Evolutionary conservation across 2,888 invertebrate species (phyloP).

Genomic region (Camptogramma bilineatum): DNA sequence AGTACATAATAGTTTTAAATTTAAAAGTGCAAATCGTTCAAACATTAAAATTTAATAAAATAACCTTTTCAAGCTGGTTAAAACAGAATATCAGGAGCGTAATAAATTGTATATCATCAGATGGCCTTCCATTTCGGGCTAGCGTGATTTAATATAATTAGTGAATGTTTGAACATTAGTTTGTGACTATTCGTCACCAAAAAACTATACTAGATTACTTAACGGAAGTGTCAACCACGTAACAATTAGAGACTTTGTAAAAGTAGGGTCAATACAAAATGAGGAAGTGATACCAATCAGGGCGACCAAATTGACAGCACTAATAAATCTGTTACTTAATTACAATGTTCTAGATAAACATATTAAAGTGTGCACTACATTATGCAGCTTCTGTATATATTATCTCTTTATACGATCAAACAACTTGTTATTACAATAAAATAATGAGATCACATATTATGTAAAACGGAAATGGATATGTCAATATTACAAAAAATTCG

Average conservation of each 20-base stretch:
- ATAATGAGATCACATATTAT: constrained; percentile 41
- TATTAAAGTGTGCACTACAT: constrained; percentile 27
- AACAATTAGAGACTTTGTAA: constrained; percentile 3
- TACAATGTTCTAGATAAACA: constrained; percentile 24
- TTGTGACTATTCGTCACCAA: not conserved
- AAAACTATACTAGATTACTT: not conserved
- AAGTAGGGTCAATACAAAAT: constrained; percentile 22
- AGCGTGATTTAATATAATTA: not conserved
- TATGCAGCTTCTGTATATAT: constrained; percentile 4
- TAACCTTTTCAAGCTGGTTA: no score
- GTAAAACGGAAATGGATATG: constrained; percentile 53
- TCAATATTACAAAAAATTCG: constrained; percentile 36
- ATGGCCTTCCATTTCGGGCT: not conserved
- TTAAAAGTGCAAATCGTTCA: no score
- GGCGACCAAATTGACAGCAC: constrained; percentile 26
- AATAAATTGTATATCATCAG: not conserved
- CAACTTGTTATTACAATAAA: constrained; percentile 18
- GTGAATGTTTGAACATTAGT: not conserved
- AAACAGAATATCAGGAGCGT: no score
- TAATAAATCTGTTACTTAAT: constrained; percentile 27
- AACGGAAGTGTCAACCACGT: constrained; percentile 4
- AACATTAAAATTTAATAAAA: no score
- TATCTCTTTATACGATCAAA: not conserved
- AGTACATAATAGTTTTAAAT: no score
- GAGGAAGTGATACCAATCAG: constrained; percentile 32